Evolutionary conservation across 2,888 invertebrate genomes (phyloP), one percentile per base, ranked within the genome.

Genomic region (Acanthopleura granulata): DNA sequence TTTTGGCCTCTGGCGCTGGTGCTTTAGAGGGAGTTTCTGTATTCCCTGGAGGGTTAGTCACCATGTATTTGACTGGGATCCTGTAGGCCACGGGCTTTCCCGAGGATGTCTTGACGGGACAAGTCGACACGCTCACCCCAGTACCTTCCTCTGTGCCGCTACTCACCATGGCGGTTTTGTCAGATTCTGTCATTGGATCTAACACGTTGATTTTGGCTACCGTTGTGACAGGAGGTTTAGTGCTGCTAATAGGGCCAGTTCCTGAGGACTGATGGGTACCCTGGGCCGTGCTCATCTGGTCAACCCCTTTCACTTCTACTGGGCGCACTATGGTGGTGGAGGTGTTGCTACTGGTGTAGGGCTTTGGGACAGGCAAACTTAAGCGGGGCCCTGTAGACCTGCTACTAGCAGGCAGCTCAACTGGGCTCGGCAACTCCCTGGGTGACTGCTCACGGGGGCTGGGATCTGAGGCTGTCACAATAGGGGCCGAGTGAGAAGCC

Each of bases 191-290:
- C 57, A n/a, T 18, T n/a, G 57, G 57, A 1, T 57, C n/a, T 18
- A 57, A 18, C 57, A 57, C 57, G 12, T 57, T 57, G 57, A 57
- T n/a, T 57, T 66, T 66, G 66, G 66, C 29, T 22, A 66, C 29
- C 22, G 25, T 66, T 22, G 66, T 27, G 15, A 66, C 66, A 6
- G 66, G 66, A 3, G 66, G 6, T 25, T 66, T 66, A 16, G 22
- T 27, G 22, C 16, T 27, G 16, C 66, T 66, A 6, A 66, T 15
- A 22, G 66, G 66, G 29, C 66, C 66, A 66, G 66, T 66, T 1
- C 66, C 66, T 6, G 66, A 27, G 15, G 66, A 27, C 16, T 22
- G 29, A 40, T 6, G 40, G 40, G 4, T 40, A 6, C 22, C 16
- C 22, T 22, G 29, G 22, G 18, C 27, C 25, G 29, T 27, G 6